These are phyloP conservation scores for Dicyrtoma fusca DNA, from an alignment of 2,888 invertebrate species.

Conservation along the genomic window DNA sequence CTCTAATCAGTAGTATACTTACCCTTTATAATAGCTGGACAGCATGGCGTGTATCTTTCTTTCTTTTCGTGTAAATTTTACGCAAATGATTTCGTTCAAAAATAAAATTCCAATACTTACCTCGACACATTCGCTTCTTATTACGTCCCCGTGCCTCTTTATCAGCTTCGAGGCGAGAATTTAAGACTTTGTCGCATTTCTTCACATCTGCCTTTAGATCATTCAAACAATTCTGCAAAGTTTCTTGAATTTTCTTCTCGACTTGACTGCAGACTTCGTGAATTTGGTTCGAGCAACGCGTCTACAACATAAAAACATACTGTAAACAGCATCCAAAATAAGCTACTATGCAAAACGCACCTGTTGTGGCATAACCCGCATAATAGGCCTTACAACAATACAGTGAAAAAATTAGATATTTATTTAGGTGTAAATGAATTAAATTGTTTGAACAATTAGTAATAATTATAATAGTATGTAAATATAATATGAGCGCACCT, in stretches of 20 bases:
- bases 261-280: conserved; percentile 64
- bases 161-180: conserved; percentile 61
- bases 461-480: background rate
- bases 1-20: too few species aligned
- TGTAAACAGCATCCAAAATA: too few species aligned
- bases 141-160: conserved; percentile 57
- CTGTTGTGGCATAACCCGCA: too few species aligned
- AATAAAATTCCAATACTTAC: conserved; percentile 11
- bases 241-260: conserved; percentile 65
- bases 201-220: conserved; percentile 62
- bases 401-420: too few species aligned
- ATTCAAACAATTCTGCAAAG: conserved; percentile 65
- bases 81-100: too few species aligned
- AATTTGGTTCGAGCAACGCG: conserved; percentile 65
- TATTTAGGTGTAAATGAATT: too few species aligned
- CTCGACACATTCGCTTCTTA: conserved; percentile 41
- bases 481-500: conserved; percentile 54
- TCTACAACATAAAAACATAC: conserved; percentile 54
- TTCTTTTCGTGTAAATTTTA: too few species aligned
- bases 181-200: conserved; percentile 61
- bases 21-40: too few species aligned
- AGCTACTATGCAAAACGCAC: too few species aligned
- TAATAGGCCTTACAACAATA: too few species aligned
- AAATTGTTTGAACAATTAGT: too few species aligned
- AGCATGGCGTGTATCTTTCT: too few species aligned